phyloP scores from a whole-genome alignment of 1,140 invertebrate species.

The Ganaspis sp. region DNA sequence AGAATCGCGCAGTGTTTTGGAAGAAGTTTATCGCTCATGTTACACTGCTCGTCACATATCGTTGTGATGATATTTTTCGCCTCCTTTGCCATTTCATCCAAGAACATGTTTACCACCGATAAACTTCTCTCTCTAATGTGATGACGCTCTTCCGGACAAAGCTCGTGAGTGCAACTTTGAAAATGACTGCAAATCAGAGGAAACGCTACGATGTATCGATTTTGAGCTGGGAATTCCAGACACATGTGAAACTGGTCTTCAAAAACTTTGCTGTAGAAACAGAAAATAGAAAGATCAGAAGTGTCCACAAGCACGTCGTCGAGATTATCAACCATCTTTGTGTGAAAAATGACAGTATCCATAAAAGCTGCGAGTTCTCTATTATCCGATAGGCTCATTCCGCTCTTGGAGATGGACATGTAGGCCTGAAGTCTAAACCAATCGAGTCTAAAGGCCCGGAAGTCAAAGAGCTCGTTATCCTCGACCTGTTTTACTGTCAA shows the following conservation, averaged over 20 bases:
- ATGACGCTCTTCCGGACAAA: conserved; percentile 99
- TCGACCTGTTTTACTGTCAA: conserved; percentile 97
- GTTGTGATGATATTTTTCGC: conserved; percentile 99
- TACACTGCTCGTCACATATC: conserved; percentile 98
- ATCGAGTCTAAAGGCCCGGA: conserved; percentile 94
- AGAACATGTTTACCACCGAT: conserved; percentile 97
- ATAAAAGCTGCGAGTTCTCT: conserved; percentile 92
- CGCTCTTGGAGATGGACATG: conserved; percentile 90
- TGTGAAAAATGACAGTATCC: conserved; percentile 97
- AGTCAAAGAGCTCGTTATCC: conserved; percentile 97
- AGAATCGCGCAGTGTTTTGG: conserved; percentile 96
- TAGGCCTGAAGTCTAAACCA: conserved; percentile 98
- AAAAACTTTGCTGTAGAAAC: conserved; percentile 97
- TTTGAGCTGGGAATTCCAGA: conserved; percentile 97
- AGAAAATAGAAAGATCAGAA: conserved; percentile 97
- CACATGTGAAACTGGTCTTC: conserved; percentile 99
- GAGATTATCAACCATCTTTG: conserved; percentile 98
- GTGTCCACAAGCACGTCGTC: conserved; percentile 98
- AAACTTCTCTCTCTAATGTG: conserved; percentile 96
- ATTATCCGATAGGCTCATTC: conserved; percentile 90
- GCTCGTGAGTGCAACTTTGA: conserved; percentile 97
- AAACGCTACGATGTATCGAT: conserved; percentile 97
- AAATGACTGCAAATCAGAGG: conserved; percentile 98
- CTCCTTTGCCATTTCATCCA: conserved; percentile 99
- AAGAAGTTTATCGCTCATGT: conserved; percentile 93